Conservation (phyloP, 2,113 vertebrate species). For the Rallus limicola region DNA sequence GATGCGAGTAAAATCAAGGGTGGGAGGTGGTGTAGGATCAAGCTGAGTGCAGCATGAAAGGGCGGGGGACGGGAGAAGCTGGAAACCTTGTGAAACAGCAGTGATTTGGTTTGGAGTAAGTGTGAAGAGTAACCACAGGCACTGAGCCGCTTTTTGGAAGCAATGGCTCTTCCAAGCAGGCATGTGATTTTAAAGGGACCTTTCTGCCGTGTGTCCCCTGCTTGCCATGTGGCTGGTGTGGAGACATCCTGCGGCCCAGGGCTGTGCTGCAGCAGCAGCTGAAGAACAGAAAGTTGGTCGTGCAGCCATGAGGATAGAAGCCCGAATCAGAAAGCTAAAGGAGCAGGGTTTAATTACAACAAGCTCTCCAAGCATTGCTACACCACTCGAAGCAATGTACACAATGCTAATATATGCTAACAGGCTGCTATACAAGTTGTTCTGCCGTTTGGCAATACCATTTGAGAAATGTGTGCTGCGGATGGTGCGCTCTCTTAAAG, state of each 20-base stretch:
- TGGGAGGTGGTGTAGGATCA: neutral
- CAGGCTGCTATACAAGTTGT: neutral
- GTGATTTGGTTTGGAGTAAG: neutral
- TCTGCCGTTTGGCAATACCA: neutral
- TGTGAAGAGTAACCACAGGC: neutral
- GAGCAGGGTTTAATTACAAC: neutral
- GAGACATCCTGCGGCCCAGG: neutral
- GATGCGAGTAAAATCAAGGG: neutral
- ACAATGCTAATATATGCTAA: neutral
- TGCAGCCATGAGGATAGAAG: neutral
- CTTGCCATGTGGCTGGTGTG: neutral
- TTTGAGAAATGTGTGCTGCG: rapidly evolving
- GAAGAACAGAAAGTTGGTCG: neutral
- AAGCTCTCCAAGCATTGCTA: neutral
- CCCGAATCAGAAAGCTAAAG: neutral
- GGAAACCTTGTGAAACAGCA: neutral
- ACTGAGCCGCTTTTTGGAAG: neutral
- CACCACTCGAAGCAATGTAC: neutral
- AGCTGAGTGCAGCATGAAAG: neutral
- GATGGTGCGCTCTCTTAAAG: neutral
- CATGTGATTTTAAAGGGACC: rapidly evolving
- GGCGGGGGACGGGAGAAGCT: neutral
- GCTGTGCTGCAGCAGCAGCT: neutral
- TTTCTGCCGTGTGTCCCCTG: neutral
- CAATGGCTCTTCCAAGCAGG: neutral